Base-by-base conservation (phyloP, 2,888 invertebrate species). In the Tribolium freemani region DNA sequence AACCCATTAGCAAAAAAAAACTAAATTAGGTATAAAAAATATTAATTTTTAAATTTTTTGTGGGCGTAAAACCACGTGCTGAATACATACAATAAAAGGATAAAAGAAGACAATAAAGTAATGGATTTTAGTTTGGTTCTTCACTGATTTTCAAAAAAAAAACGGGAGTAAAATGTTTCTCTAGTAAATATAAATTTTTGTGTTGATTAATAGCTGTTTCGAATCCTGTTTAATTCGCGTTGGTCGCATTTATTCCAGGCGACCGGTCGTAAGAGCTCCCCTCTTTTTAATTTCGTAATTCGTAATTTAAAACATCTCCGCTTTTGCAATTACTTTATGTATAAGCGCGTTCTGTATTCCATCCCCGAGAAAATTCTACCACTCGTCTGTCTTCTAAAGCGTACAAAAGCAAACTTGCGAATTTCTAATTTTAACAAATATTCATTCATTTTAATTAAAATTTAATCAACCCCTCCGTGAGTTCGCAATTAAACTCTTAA, bases 391-490 rank as follows among this genome's bases (percentile, higher is more conserved):
- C 76, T 77, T 75, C 73, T 71, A 75, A 75, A 77, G 78, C 79
- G 66, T 45, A 76, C 76, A 78, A 80, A 77, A 80, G 80, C 80
- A 79, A 80, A 80, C 79, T 82, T 81, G 82, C 80, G 82, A 82
- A 84, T 84, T 85, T 84, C 85, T 84, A 85, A 85, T 86, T 86
- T 84, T 84, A 85, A 85, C 86, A 84, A 86, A 86, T 85, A 85
- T 85, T 85, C 86, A 86, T 86, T 85, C 85, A 83, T 86, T 86
- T 84, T 85, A 83, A 86, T 86, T 86, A 86, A 86, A 85, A 85
- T 86, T 86, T 86, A 86, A 86, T 86, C 86, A 86, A 85, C 82
- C 82, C 81, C 83, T 81, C 77, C 82, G 81, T 78, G 83, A 70
- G 74, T 73, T 77, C 66, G 78, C 78, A 79, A 80, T 79, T 79